These are phyloP conservation scores for Phaethon lepturus DNA, from an alignment of 2,113 vertebrate species.

Conservation along the genomic window DNA sequence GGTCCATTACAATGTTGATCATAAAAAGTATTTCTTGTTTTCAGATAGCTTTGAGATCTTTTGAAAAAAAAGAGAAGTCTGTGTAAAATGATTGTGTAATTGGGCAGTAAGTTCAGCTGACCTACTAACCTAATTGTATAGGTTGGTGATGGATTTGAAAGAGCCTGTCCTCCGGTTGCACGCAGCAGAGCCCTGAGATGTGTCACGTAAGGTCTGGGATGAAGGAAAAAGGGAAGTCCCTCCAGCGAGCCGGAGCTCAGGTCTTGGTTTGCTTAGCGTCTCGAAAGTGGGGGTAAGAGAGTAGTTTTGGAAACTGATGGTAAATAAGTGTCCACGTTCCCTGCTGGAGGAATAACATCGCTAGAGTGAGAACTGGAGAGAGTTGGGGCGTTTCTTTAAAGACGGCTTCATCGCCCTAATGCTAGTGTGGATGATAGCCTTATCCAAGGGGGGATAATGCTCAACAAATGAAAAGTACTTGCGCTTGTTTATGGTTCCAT, in stretches of 20 bases:
- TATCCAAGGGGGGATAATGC: neutral
- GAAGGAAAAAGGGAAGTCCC: neutral
- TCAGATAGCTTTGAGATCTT: neutral
- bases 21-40: neutral
- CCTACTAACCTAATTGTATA: neutral
- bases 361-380: neutral
- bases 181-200: rapidly evolving
- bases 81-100: neutral
- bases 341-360: neutral
- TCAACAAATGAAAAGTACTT: neutral
- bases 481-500: neutral
- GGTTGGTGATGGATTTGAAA: neutral
- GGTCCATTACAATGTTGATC: neutral
- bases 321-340: neutral
- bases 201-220: rapidly evolving
- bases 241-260: neutral
- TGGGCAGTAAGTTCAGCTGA: neutral
- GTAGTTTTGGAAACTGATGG: neutral
- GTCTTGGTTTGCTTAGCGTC: neutral
- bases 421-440: rapidly evolving
- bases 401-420: rapidly evolving
- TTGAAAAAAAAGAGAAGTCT: neutral
- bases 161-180: neutral
- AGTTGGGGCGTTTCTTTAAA: neutral
- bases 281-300: neutral